A percentile compares a stretch with the other conserved stretches of the same genome.
Conservation (phyloP, 2,888 invertebrate species). For the Salticus scenicus region DNA sequence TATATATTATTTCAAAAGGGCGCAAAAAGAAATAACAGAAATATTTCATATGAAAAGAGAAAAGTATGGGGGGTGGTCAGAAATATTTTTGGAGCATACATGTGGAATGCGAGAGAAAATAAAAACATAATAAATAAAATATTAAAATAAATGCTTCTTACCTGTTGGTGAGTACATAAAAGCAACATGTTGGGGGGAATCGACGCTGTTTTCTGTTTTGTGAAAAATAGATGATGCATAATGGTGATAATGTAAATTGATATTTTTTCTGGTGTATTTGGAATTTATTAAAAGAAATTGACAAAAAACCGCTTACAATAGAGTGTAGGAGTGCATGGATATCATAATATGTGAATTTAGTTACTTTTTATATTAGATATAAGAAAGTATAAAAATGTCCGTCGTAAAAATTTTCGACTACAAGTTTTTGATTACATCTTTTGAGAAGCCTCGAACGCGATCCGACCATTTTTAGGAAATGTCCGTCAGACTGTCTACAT, state of each 20-base stretch:
- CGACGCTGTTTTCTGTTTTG: background rate
- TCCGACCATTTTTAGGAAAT: too few relatives aligned
- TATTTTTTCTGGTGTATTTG: too few relatives aligned
- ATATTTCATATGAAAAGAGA: constrained; percentile 58
- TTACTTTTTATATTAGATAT: too few relatives aligned
- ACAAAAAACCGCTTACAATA: too few relatives aligned
- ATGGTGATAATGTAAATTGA: constrained; percentile 20
- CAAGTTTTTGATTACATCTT: too few relatives aligned
- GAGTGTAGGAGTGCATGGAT: too few relatives aligned
- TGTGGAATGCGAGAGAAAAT: constrained; percentile 27
- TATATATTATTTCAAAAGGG: constrained; percentile 19
- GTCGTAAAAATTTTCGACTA: too few relatives aligned
- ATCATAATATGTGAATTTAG: too few relatives aligned
- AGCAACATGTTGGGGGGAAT: constrained; percentile 34
- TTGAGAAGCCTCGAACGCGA: too few relatives aligned
- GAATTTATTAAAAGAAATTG: too few relatives aligned
- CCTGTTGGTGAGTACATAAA: constrained; percentile 53
- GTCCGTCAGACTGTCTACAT: too few relatives aligned
- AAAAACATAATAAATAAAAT: background rate
- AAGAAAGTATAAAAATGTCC: too few relatives aligned
- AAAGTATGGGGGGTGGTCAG: background rate
- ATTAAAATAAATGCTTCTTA: constrained; percentile 17
- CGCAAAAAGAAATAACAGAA: constrained; percentile 37
- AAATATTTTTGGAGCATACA: constrained; percentile 52
- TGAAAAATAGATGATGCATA: background rate